Evolutionary conservation across 2,113 vertebrate genomes (phyloP).

Genomic region (Upupa epops): DNA sequence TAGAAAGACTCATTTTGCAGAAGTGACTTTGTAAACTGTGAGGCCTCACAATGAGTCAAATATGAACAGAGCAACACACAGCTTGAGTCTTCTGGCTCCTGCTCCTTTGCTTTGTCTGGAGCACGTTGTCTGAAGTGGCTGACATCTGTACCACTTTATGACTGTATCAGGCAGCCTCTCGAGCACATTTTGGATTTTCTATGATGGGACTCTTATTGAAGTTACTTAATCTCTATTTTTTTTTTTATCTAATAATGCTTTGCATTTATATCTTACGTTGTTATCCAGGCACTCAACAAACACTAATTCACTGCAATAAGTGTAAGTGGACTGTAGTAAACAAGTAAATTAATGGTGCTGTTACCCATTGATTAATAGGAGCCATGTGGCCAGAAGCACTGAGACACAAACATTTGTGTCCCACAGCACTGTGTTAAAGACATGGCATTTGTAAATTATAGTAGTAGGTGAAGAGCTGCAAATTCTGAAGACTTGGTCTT

Average conservation of each 20-base stretch:
- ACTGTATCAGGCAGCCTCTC: not conserved
- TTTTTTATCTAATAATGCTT: not conserved
- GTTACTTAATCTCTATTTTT: not conserved
- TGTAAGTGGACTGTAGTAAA: constrained; percentile 25
- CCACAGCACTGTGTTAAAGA: not conserved
- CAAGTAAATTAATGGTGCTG: not conserved
- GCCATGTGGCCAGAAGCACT: not conserved
- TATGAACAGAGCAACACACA: not conserved
- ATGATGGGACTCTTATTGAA: not conserved
- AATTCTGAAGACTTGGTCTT: not conserved
- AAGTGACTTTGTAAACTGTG: not conserved
- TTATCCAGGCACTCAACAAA: not conserved
- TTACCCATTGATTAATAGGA: constrained; percentile 3
- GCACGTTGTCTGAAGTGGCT: not conserved
- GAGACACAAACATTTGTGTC: not conserved
- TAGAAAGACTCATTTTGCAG: not conserved
- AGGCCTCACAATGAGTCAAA: not conserved
- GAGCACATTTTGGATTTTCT: not conserved
- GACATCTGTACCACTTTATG: not conserved
- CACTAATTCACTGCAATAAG: not conserved
- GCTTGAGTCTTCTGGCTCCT: not conserved
- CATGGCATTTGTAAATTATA: not conserved
- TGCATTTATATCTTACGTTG: not conserved
- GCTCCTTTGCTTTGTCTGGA: not conserved
- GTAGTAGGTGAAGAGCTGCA: not conserved